Conservation (phyloP, 2,113 vertebrate species). For the Myotis yumanensis region DNA sequence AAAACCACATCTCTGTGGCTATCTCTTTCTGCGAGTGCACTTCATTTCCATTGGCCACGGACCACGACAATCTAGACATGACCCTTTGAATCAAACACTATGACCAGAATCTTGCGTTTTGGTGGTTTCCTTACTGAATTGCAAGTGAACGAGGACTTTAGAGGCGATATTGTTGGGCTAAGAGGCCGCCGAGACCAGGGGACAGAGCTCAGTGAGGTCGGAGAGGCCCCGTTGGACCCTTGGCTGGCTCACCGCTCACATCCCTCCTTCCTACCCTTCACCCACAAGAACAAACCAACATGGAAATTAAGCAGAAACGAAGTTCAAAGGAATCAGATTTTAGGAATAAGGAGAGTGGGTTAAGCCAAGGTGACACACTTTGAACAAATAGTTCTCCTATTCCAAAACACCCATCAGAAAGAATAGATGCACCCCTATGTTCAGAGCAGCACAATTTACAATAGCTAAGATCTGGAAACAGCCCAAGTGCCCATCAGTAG, state of each 20-base stretch:
- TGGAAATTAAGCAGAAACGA: not conserved
- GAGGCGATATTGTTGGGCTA: not conserved
- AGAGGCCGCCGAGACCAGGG: not conserved
- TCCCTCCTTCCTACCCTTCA: not conserved
- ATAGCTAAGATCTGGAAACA: too few species aligned
- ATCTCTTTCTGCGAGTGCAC: not conserved
- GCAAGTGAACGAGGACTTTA: not conserved
- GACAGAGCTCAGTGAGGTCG: not conserved
- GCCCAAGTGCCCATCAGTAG: too few species aligned
- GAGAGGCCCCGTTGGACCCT: not conserved
- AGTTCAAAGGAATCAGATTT: not conserved
- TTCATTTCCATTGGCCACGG: not conserved
- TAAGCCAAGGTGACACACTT: not conserved
- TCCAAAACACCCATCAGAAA: too few species aligned
- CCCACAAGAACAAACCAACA: not conserved
- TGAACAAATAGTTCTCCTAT: not conserved
- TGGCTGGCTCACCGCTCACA: not conserved
- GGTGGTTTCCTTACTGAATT: not conserved
- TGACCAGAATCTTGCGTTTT: not conserved
- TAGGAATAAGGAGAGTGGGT: not conserved
- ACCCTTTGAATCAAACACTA: not conserved
- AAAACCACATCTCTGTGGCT: not conserved
- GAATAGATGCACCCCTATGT: too few species aligned
- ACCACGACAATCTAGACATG: not conserved
- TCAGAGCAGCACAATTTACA: too few species aligned